Base-by-base conservation (phyloP, 1,140 invertebrate species). In the Leptonema lineaticorne region DNA sequence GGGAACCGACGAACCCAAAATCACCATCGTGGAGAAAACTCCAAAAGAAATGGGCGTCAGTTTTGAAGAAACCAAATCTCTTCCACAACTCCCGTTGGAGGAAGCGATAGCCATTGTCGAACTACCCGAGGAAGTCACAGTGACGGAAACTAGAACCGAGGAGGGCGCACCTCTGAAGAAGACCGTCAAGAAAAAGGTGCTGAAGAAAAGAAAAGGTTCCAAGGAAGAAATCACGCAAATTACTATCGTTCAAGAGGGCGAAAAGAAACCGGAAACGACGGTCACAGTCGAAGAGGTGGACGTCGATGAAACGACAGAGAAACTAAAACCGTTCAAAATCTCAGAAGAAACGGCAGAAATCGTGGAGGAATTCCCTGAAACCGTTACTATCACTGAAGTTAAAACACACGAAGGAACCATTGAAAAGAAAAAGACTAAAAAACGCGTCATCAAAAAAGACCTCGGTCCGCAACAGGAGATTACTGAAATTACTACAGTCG, bases 371-470 rank as follows among this genome's bases (percentile, higher is more conserved):
- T 33, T 30, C 46, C 71, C 73, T 2, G 73, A 74, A 60, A 63
- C 45, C 56, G 75, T 79, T 0, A 78, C 75, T 0, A 71, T 81
- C 0, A 77, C 79, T 1, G 77, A 83, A 62, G 76, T 77, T 18
- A 74, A 72, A 14, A 78, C 77, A 6, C 68, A 67, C 28, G 72
- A 74, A 66, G 76, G 78, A 1, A 71, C 68, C 50, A 56, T 73
- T 14, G 64, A 74, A 57, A 69, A 69, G n/a, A 59, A 69, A 22
- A 71, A 67, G 56, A 69, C 59, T 11, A 71, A 70, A 45, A 74
- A 74, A 50, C 63, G 69, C 1, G 56, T 71, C 7, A 75, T 76
- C n/a, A 77, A 77, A 70, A 78, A 78, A 69, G 72, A 70, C 63
- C 72, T 71, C 24, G 76, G 75, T 26, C 66, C 71, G 22, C 76